Evolutionary conservation across 2,888 invertebrate genomes (phyloP).

Genomic region (Lithophane leautieri): DNA sequence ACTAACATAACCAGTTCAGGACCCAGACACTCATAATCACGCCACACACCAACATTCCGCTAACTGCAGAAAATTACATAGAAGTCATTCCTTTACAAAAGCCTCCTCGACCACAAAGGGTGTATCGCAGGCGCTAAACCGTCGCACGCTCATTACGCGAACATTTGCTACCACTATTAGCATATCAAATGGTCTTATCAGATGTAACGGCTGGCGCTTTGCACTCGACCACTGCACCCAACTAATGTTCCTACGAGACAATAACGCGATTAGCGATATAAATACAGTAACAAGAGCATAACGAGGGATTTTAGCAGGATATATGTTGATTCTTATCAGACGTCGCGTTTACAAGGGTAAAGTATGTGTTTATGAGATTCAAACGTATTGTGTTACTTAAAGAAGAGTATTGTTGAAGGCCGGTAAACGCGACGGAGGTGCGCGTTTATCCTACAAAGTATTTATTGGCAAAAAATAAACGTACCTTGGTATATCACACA

Average conservation of each 20-base stretch:
- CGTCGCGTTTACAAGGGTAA: constrained; percentile 61
- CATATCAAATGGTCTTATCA: constrained; percentile 87
- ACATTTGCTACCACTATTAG: constrained; percentile 86
- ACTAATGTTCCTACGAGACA: constrained; percentile 78
- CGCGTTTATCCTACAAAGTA: neutral
- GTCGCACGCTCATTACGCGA: constrained; percentile 84
- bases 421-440: neutral
- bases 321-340: constrained; percentile 69
- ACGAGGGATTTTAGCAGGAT: constrained; percentile 66
- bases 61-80: constrained; percentile 58
- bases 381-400: constrained; percentile 24
- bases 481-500: neutral
- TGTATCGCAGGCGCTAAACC: constrained; percentile 80
- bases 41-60: constrained; percentile 35
- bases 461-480: neutral
- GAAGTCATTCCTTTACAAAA: constrained; percentile 59
- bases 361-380: constrained; percentile 49
- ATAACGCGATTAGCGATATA: constrained; percentile 85
- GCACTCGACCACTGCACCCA: constrained; percentile 69
- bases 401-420: neutral
- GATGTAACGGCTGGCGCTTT: constrained; percentile 82
- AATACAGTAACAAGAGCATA: constrained; percentile 81
- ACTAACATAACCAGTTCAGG: neutral
- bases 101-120: constrained; percentile 55
- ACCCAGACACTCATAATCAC: constrained; percentile 14